Base-by-base conservation (phyloP, 2,797 vertebrate species). In the Sebastes cheni region DNA sequence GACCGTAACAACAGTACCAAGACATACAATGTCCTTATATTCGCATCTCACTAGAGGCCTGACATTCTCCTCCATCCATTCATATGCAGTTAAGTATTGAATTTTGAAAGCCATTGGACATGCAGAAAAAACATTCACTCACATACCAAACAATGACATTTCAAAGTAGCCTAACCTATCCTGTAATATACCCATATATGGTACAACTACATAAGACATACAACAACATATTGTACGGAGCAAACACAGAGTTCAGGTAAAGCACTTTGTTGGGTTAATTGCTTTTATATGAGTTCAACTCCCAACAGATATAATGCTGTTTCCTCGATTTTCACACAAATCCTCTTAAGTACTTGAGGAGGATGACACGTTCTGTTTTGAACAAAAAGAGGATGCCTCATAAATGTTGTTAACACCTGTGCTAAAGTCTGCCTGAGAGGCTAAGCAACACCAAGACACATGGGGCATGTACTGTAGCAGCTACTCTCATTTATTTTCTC, bases 401-500 rank as follows among this genome's bases (percentile, higher is more conserved):
- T 75, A 75, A 85, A 76, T 75, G 72, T 67, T 87, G 69, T 80
- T 75, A 88, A 90, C 80, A 89, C 84, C 81, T 87, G 84, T 46
- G 77, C 79, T 79, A 50, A 80, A 66, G 76, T 86, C 79, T 88
- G 80, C 77, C 80, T 64, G 50, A 73, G 67, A 90, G 80, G 80
- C 82, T 54, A 67, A 86, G 65, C 73, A 83, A 66, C 84, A 75
- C 36, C 20, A 2, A 67, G 65, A 75, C 66, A 81, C 85, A 85
- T 52, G 73, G 80, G 76, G 66, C 65, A 54, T 80, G 81, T 66
- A 72, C 50, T 73, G 72, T 59, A 72, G 75, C 73, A 69, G 80
- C 75, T 68, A 67, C 69, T 65, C 84, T 84, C 65, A 77, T 91
- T 89, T 86, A 82, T 90, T 89, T 88, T 23, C 86, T 84, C 80